Evolutionary conservation across 2,888 invertebrate genomes (phyloP), one percentile per base, ranked within the genome.

Genomic region (Standfussiana lucernea): DNA sequence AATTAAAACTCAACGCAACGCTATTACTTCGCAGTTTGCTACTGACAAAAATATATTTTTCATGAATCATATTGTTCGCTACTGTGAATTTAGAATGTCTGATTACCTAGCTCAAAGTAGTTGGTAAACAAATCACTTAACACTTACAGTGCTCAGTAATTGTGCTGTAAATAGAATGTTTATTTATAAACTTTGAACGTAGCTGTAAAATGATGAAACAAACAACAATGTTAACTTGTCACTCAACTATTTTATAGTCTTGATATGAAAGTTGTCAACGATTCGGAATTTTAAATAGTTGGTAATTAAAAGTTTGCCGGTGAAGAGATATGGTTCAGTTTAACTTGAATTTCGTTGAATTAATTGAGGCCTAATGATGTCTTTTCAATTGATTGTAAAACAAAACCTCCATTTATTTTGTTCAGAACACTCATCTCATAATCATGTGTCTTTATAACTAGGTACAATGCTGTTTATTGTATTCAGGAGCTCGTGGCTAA

Each of bases 1-100:
- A 62, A 40, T 59, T 32, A 21, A 59, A 32, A 59, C 32, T 59
- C 32, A 59, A 32, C 56, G 13, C 28, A n/a, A 24, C 11, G 53
- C 4, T 11, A 24, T 2, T 10, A 40, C 15, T n/a, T 15, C 7
- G n/a, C 24, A n/a, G 37, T n/a, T 61, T 61, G 24, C 35, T 5
- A 35, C 35, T 8, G 4, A n/a, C 18, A 1, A 8, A 42, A 59
- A n/a, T 35, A 72, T 28, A 68, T 32, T 67, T 66, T 47, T 47
- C 8, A 80, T 75, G 67, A 75, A 67, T 69, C 28, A 81, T 68
- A 47, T 50, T 50, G 47, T 50, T 76, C 40, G 18, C 1, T 42
- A n/a, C 28, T 47, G 77, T 50, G 47, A 82, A 71, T 77, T 82
- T 82, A 77, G 82, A 83, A 82, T 69, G 67, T 71, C 67, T 53